Evolutionary conservation across 2,113 vertebrate species (phyloP), one percentile per base, ranked within the genome.

Genomic region (Baryphthengus martii): DNA sequence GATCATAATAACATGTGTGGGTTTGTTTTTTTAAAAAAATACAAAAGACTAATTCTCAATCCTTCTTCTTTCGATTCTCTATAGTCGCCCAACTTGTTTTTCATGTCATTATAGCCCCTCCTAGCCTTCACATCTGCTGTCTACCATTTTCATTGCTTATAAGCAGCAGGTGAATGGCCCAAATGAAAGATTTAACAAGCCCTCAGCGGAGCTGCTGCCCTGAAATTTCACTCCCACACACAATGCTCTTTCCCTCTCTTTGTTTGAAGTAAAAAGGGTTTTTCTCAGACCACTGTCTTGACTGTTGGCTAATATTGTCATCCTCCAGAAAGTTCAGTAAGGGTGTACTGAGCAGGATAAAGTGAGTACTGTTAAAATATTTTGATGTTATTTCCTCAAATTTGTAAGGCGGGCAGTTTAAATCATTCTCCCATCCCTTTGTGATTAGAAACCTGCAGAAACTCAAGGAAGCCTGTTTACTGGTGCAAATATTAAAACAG

Each of bases 131-230:
- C 95, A 96, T 96, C 95, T 97, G 95, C 90, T 95, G 95, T 90
- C 96, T 97, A 96, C 96, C 93, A 96, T 96, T 96, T 97, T 93
- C 93, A 91, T 80, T 96, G 94, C 96, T 94, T 97, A 96, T 81
- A 96, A 96, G 96, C 93, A 97, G 95, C 96, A 97, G 95, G 96
- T 96, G 97, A 97, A 95, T 78, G 67, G 68, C 88, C 92, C 95
- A 97, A 97, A 97, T 97, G 96, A 96, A 97, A 96, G 97, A 96
- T 95, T 97, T 97, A 97, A 97, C 96, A 97, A 97, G 95, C 53
- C 75, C 87, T 97, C 91, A 52, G 95, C 16, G 19, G 94, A 96
- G 84, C 88, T 93, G 63, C 90, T 89, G 81, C 90, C 92, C 79
- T 93, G 94, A 97, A 96, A 95, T 96, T 95, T 95, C 86, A 86